Evolutionary conservation across 2,113 vertebrate species (phyloP).

Genomic region (Brachyhypopomus gauderio): DNA sequence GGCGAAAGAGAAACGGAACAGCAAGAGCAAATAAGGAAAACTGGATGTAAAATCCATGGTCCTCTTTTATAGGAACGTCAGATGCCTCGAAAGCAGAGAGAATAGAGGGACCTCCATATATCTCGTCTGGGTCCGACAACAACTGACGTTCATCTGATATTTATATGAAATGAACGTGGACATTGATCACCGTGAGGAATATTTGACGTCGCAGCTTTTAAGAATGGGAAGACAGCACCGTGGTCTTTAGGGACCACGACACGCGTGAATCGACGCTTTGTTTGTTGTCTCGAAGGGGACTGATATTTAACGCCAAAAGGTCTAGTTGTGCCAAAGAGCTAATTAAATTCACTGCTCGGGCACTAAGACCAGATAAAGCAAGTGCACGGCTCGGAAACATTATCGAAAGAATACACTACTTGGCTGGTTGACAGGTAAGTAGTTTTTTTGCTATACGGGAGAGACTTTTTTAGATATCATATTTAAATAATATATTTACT

Average conservation of each 20-base stretch:
- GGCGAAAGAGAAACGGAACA: slow-evolving; percentile 40
- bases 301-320: background rate
- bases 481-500: background rate
- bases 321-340: background rate
- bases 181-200: background rate
- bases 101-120: background rate
- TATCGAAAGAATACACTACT: background rate
- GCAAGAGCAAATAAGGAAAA: slow-evolving; percentile 17
- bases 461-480: background rate
- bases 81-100: slow-evolving; percentile 18
- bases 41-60: slow-evolving; percentile 31
- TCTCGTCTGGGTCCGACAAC: background rate
- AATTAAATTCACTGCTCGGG: background rate
- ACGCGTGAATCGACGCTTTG: slow-evolving; percentile 8
- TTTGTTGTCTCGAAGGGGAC: background rate
- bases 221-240: slow-evolving; percentile 15
- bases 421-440: slow-evolving; percentile 1
- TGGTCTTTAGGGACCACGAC: slow-evolving; percentile 27
- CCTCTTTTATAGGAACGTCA: background rate
- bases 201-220: slow-evolving; percentile 11
- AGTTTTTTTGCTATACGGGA: background rate
- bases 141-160: background rate
- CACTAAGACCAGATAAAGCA: background rate
- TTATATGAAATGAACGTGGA: background rate
- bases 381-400: background rate